Conservation (phyloP, 2,888 invertebrate genomes). For the Autographa pulchrina region DNA sequence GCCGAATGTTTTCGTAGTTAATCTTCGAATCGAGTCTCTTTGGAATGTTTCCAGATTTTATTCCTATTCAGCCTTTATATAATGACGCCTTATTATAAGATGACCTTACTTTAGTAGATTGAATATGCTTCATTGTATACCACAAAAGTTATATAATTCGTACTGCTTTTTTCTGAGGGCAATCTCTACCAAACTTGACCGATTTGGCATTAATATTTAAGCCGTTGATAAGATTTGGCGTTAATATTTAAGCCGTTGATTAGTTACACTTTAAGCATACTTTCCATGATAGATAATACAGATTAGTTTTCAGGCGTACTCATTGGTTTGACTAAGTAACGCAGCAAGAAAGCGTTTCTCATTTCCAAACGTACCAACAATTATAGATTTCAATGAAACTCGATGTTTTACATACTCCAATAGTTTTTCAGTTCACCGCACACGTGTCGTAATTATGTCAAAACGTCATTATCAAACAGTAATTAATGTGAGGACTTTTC, state of each 20-base stretch:
- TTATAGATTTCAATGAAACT: constrained; percentile 24
- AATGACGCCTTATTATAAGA: not conserved
- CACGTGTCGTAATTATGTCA: constrained; percentile 27
- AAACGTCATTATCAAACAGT: constrained; percentile 32
- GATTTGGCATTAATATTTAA: not conserved
- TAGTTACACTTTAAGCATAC: too few relatives aligned
- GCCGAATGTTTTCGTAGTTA: not conserved
- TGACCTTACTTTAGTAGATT: not conserved
- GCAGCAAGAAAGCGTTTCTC: not conserved
- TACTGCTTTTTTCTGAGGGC: not conserved
- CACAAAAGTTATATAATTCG: not conserved
- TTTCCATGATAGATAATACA: not conserved
- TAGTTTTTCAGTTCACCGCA: constrained; percentile 40
- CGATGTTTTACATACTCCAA: constrained; percentile 24
- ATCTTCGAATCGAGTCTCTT: not conserved
- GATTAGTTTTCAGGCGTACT: not conserved
- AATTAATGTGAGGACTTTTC: constrained; percentile 13
- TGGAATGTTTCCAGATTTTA: constrained; percentile 2
- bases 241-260: not conserved
- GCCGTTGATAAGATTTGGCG: not conserved
- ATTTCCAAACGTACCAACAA: constrained; percentile 9
- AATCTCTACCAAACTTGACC: not conserved
- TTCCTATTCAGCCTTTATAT: constrained; percentile 2
- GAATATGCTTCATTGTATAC: not conserved
- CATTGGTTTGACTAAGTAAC: not conserved